phyloP scores from a whole-genome alignment of 2,888 invertebrate genomes.

The Pollenia griseotomentosa region DNA sequence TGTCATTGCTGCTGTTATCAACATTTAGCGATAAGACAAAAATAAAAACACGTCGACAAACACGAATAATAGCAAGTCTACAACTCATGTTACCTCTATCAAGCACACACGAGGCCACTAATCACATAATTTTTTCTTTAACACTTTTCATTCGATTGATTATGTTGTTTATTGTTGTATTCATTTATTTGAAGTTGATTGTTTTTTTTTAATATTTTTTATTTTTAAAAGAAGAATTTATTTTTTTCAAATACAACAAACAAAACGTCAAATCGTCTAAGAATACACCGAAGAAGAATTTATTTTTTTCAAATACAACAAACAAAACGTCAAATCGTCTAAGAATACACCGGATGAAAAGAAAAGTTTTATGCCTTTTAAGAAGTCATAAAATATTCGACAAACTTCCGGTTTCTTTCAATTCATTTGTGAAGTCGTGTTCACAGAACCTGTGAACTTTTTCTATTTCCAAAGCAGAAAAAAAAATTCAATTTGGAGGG shows the following conservation, averaged over 20 bases:
- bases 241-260: not conserved
- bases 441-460: not conserved
- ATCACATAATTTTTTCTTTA: conserved; percentile 40
- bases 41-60: conserved; percentile 43
- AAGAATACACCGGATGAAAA: not conserved
- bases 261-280: not conserved
- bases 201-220: not conserved
- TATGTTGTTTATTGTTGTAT: conserved; percentile 12
- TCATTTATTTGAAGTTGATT: not conserved
- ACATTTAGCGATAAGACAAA: conserved; percentile 42
- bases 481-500: too few relatives aligned
- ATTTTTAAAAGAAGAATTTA: not conserved
- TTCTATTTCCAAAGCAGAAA: too few relatives aligned
- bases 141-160: conserved; percentile 21
- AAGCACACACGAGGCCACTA: conserved; percentile 37
- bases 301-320: not conserved
- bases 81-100: conserved; percentile 27
- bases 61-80: conserved; percentile 1
- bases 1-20: conserved; percentile 11
- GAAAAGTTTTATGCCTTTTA: not conserved
- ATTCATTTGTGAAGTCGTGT: not conserved
- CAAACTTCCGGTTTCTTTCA: not conserved
- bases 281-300: not conserved
- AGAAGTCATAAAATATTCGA: not conserved
- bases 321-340: not conserved